Percentiles rank a stretch among this genome's conserved stretches.
Conservation (phyloP, 2,888 invertebrate genomes). For the Hololepta plana region DNA sequence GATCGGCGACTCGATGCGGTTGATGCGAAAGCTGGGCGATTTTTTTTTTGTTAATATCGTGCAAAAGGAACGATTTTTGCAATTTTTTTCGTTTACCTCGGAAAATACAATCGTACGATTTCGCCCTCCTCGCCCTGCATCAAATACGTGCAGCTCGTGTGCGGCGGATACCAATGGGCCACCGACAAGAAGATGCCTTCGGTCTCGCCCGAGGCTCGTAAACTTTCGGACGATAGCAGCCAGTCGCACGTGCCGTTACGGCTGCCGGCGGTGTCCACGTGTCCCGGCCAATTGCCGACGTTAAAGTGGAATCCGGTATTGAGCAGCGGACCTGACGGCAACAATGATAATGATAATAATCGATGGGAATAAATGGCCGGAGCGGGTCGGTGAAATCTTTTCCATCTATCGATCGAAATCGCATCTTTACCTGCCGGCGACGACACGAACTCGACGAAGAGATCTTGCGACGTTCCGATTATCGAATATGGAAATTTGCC, state of each 20-base stretch:
- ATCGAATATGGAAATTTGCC: conserved; percentile 89
- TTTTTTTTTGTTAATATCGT: too few species aligned
- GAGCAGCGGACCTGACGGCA: conserved; percentile 53
- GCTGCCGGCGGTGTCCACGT: conserved; percentile 76
- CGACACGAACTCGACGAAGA: conserved; percentile 78
- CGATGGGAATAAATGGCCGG: too few species aligned
- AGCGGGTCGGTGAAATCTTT: conserved; percentile 3
- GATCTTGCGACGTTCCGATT: conserved; percentile 76
- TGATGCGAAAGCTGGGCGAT: conserved; percentile 70
- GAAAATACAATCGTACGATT: conserved; percentile 77
- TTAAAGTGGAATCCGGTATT: conserved; percentile 92
- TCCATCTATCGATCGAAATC: neutral
- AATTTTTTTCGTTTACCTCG: conserved; percentile 55
- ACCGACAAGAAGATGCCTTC: conserved; percentile 83
- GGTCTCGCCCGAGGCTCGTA: conserved; percentile 59
- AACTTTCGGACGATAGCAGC: conserved; percentile 66
- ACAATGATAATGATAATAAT: too few species aligned
- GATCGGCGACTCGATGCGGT: conserved; percentile 77
- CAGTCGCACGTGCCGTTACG: conserved; percentile 78
- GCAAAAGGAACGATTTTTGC: too few species aligned
- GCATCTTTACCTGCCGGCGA: conserved; percentile 70
- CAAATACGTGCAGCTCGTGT: conserved; percentile 80
- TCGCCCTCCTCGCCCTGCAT: conserved; percentile 75
- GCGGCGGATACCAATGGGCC: conserved; percentile 88
- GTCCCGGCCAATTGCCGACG: conserved; percentile 87